Percentiles rank a stretch among this genome's conserved stretches.
Evolutionary conservation across 2,797 vertebrate genomes (phyloP).

Genomic region (Parauchenoglanis ngamensis): DNA sequence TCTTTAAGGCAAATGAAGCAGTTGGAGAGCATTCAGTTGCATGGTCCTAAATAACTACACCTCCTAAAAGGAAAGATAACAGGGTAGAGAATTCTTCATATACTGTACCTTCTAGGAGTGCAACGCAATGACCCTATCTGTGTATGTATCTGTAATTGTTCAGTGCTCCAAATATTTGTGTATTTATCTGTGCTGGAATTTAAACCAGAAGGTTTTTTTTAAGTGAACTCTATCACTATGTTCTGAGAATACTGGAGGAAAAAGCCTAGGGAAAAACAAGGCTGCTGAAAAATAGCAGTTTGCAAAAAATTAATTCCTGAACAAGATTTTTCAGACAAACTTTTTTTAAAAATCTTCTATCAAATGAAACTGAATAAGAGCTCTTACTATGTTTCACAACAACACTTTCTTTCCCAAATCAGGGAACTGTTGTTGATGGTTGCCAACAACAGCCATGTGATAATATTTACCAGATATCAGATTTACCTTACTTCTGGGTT

Average conservation of each 20-base stretch:
- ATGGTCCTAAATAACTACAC: background rate
- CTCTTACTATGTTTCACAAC: background rate
- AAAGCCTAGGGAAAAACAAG: background rate
- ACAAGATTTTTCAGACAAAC: background rate
- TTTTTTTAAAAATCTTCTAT: background rate
- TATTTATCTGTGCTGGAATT: slow-evolving; percentile 3
- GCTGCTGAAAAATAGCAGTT: background rate
- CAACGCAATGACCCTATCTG: background rate
- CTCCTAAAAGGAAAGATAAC: background rate
- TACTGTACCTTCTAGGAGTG: background rate
- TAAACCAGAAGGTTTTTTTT: background rate
- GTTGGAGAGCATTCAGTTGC: background rate
- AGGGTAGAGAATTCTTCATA: background rate
- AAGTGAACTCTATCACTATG: background rate
- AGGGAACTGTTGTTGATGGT: background rate
- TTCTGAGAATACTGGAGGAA: background rate
- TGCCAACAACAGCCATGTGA: background rate
- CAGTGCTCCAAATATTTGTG: background rate
- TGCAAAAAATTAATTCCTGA: background rate
- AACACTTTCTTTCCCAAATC: background rate
- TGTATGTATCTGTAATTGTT: background rate
- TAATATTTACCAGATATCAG: background rate
- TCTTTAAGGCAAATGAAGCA: background rate
- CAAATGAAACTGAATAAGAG: background rate
- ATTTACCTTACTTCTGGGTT: background rate